These are phyloP conservation scores for Melangyna quadrimaculata DNA, from an alignment of 2,888 invertebrate genomes.

Conservation along the genomic window DNA sequence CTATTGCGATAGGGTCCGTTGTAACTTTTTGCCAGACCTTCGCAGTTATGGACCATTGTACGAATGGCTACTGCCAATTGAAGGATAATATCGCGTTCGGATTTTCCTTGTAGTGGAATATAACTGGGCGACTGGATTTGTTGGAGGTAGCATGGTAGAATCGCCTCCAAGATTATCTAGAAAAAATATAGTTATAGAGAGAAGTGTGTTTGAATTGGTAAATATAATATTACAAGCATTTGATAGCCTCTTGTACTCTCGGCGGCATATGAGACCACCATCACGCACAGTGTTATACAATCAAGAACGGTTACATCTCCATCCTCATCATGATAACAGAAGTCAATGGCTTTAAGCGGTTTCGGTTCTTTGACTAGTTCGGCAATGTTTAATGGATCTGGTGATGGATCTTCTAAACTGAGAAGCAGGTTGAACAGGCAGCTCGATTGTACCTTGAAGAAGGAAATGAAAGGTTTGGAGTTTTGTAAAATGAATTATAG, in stretches of 20 bases:
- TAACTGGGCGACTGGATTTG: constrained; percentile 95
- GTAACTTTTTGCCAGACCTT: constrained; percentile 96
- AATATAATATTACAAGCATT: constrained; percentile 87
- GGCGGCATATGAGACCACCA: constrained; percentile 98
- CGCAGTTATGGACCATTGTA: constrained; percentile 97
- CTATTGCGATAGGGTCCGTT: constrained; percentile 96
- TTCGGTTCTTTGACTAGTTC: constrained; percentile 95
- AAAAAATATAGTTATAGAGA: constrained; percentile 61
- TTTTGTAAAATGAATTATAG: neutral
- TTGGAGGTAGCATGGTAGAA: constrained; percentile 96
- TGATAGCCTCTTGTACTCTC: constrained; percentile 96
- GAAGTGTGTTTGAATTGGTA: neutral
- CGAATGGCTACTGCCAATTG: constrained; percentile 96
- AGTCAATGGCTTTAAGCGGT: constrained; percentile 96
- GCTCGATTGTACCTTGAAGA: constrained; percentile 89
- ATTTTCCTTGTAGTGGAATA: constrained; percentile 92
- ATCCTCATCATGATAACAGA: constrained; percentile 99
- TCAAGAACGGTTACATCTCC: constrained; percentile 98
- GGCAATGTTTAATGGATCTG: constrained; percentile 95
- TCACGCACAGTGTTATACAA: constrained; percentile 98
- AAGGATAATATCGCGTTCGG: constrained; percentile 95
- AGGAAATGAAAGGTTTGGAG: neutral
- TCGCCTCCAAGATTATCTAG: constrained; percentile 97
- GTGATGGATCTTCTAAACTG: constrained; percentile 96
- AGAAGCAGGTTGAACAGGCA: constrained; percentile 95